Evolutionary conservation across 2,888 invertebrate genomes (phyloP).

Genomic region (Mycogona germanica): DNA sequence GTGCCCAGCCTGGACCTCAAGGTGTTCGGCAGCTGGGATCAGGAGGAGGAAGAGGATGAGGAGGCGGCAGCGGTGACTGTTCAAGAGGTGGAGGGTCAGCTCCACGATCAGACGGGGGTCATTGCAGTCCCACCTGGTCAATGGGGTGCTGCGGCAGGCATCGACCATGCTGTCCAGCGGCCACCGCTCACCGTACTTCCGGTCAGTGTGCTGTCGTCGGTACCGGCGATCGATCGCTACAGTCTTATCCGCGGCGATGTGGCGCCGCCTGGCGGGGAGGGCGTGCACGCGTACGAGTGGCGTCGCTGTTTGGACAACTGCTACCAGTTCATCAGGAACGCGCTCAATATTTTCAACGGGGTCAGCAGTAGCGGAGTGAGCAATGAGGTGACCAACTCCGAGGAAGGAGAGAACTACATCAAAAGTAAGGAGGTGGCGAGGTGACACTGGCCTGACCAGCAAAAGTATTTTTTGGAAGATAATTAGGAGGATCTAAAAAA

Average conservation of each 20-base stretch:
- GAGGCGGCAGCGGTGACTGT: background rate
- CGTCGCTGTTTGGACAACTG: slow-evolving; percentile 41
- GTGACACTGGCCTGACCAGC: background rate
- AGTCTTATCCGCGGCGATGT: slow-evolving; percentile 6
- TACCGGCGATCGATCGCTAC: slow-evolving; percentile 9
- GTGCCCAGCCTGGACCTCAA: slow-evolving; percentile 23
- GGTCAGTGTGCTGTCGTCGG: no score
- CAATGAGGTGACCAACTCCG: slow-evolving; percentile 42
- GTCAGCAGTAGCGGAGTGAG: slow-evolving; percentile 42
- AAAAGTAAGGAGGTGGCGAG: slow-evolving; percentile 36
- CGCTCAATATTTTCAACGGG: slow-evolving; percentile 42
- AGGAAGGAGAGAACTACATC: slow-evolving; percentile 42
- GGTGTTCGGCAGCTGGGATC: background rate
- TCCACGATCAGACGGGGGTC: background rate
- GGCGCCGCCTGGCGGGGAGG: slow-evolving; percentile 18
- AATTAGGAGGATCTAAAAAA: background rate
- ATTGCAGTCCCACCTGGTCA: no score
- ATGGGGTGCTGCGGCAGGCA: no score
- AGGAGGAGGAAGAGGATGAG: slow-evolving; percentile 18
- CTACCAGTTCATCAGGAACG: slow-evolving; percentile 40
- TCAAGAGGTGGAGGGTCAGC: background rate
- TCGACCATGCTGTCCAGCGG: no score
- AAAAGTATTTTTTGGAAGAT: background rate
- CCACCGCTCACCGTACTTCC: no score
- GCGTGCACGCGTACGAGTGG: slow-evolving; percentile 36